A percentile compares a stretch with the other conserved stretches of the same genome.
Evolutionary conservation across 2,113 vertebrate species (phyloP).

Genomic region (Nycticorax nycticorax): DNA sequence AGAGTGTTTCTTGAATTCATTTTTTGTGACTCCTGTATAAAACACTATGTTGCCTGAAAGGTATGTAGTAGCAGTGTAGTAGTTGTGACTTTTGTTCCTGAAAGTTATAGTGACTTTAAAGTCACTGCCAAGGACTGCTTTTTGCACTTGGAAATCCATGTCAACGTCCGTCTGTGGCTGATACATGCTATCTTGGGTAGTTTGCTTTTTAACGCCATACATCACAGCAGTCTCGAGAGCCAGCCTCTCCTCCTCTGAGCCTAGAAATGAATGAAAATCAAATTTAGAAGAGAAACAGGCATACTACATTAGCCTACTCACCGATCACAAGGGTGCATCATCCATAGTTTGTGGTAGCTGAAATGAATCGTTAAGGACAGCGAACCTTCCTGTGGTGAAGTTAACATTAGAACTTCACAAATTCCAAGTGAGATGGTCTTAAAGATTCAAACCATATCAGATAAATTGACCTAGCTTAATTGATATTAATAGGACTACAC

Average conservation of each 20-base stretch:
- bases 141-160: constrained; percentile 80
- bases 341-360: neutral
- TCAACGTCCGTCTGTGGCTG: constrained; percentile 73
- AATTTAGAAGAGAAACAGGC: neutral
- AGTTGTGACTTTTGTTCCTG: constrained; percentile 75
- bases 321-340: accelerated
- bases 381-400: neutral
- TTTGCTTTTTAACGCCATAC: constrained; percentile 81
- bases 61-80: constrained; percentile 76
- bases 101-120: constrained; percentile 85
- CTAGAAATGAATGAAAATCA: constrained; percentile 68
- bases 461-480: neutral
- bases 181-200: constrained; percentile 53
- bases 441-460: neutral
- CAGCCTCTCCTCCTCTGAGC: constrained; percentile 85
- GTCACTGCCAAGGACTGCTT: constrained; percentile 79
- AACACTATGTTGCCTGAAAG: constrained; percentile 86
- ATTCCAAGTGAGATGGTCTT: neutral
- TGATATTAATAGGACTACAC: neutral
- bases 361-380: neutral
- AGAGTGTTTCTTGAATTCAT: constrained; percentile 81
- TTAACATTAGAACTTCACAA: neutral
- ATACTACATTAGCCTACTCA: neutral
- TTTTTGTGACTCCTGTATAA: constrained; percentile 89
- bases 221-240: constrained; percentile 88